These are phyloP conservation scores for Erpobdella octoculata DNA, from an alignment of 2,888 invertebrate genomes.

Conservation along the genomic window DNA sequence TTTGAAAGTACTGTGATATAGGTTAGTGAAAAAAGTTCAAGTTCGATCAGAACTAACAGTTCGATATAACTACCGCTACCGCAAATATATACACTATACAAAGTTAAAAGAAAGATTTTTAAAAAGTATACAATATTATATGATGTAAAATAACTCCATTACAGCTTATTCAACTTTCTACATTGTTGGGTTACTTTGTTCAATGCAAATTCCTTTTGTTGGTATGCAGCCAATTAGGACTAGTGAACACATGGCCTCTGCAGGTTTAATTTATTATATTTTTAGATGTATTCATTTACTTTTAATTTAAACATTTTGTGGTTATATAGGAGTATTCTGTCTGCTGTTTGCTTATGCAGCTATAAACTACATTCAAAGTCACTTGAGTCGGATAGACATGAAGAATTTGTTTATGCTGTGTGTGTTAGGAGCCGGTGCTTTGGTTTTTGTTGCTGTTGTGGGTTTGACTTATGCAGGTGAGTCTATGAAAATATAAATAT, in stretches of 20 bases:
- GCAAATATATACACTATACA: too few species aligned
- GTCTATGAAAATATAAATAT: conserved; percentile 11
- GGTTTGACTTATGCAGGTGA: conserved; percentile 75
- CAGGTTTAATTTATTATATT: conserved; percentile 62
- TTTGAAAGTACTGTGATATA: too few species aligned
- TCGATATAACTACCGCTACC: too few species aligned
- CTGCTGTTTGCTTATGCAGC: conserved; percentile 79
- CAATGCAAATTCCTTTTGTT: conserved; percentile 76
- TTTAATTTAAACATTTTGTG: not conserved
- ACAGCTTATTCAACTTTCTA: conserved; percentile 92
- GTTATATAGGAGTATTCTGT: conserved; percentile 79
- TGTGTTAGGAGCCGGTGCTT: conserved; percentile 67
- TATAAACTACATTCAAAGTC: conserved; percentile 75
- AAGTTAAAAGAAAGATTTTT: too few species aligned
- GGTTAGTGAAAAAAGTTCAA: too few species aligned
- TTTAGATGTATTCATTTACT: not conserved
- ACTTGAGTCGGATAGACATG: conserved; percentile 80
- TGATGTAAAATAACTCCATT: too few species aligned
- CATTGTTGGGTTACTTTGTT: conserved; percentile 83
- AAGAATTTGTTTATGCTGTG: conserved; percentile 71
- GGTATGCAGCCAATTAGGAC: conserved; percentile 98
- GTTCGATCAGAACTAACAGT: too few species aligned
- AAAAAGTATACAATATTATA: too few species aligned
- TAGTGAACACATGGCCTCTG: conserved; percentile 98
- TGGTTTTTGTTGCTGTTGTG: conserved; percentile 77